Evolutionary conservation across 2,888 invertebrate species (phyloP), one percentile per base, ranked within the genome.

Genomic region (Ischnura elegans): DNA sequence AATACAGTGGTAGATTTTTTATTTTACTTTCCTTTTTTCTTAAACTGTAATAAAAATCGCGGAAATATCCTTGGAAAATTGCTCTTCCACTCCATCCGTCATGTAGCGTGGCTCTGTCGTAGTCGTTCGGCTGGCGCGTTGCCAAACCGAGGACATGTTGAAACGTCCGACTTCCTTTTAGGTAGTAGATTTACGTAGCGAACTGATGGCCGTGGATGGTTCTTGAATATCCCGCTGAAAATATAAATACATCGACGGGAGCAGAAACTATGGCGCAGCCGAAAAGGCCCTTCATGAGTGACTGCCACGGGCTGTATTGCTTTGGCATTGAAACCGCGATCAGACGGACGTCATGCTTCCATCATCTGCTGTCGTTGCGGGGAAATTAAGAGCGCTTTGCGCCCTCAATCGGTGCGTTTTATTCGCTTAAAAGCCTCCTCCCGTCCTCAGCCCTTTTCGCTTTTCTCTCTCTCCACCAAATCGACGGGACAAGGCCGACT

Each of bases 61-160:
- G 76, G 36, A 29, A 4, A 13, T 25, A 76, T 76, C 36, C 76
- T 36, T 13, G 2, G 76, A 4, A 76, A 76, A 76, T 76, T 76
- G 25, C 76, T 29, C n/a, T 76, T 76, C 3, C 16, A 8, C 76
- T 76, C 76, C 76, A 76, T 76, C 36, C 36, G 36, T 76, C 76
- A 25, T 76, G 76, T 76, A 13, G 36, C 76, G 36, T 13, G 29
- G 16, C 76, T n/a, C 76, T 76, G 76, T 76, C 76, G 76, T 6
- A 36, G 29, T 61, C 29, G 76, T 29, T 13, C 29, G 36, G 5
- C 76, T 76, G 76, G 76, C 76, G n/a, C 16, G 2, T 76, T 36
- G 76, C 76, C 76, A 76, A 76, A 76, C 76, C 36, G 36, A 76
- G 76, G 25, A 76, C 76, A 76, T 76, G 76, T 76, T 76, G 76